These are phyloP conservation scores for Nezara viridula DNA, from an alignment of 2,888 invertebrate species.

Conservation along the genomic window DNA sequence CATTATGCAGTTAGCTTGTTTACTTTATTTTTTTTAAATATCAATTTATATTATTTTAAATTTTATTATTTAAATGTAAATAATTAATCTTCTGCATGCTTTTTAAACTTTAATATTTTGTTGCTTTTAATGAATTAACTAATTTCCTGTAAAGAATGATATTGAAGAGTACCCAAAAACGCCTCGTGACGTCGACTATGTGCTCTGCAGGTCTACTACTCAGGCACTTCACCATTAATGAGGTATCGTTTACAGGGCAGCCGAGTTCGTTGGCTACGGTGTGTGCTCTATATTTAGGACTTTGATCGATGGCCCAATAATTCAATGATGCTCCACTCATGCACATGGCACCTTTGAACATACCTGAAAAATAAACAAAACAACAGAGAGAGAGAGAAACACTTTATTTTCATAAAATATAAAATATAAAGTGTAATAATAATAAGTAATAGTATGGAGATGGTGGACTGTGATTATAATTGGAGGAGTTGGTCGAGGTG, in stretches of 20 bases:
- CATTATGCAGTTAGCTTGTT: no score
- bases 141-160: background rate
- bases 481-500: no score
- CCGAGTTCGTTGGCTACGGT: slow-evolving; percentile 75
- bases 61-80: no score
- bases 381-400: no score
- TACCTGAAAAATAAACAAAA: slow-evolving; percentile 71
- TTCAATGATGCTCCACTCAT: slow-evolving; percentile 79
- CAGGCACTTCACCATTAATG: slow-evolving; percentile 77
- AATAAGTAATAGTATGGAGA: no score
- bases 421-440: no score
- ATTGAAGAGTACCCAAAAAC: slow-evolving; percentile 72
- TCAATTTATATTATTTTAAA: no score
- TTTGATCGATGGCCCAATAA: slow-evolving; percentile 75
- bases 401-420: no score
- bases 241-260: slow-evolving; percentile 73
- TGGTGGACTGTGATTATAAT: no score
- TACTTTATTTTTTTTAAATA: no score
- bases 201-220: slow-evolving; percentile 74
- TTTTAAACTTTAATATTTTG: no score
- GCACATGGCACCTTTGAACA: slow-evolving; percentile 78
- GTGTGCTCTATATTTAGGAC: slow-evolving; percentile 75
- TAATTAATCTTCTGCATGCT: no score
- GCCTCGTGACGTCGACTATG: slow-evolving; percentile 70
- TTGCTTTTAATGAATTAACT: background rate